Base-by-base conservation (phyloP, 2,113 vertebrate species). In the Phalacrocorax brasilianus region DNA sequence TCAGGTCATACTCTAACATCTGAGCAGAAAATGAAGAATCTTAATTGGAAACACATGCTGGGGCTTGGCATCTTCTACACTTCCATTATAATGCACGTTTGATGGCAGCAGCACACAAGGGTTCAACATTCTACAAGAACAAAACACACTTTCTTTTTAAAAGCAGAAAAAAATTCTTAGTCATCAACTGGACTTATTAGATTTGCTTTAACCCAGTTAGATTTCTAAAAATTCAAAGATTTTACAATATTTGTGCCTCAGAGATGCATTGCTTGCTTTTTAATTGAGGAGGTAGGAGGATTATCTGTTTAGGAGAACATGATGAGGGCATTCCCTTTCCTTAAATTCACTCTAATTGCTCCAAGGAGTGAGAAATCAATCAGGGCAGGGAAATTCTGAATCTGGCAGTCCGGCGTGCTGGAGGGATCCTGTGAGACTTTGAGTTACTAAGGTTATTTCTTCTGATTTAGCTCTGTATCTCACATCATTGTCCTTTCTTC, bases 1-100 rank as follows among this genome's bases (percentile, higher is more conserved):
- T 90, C 49, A 78, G 93, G 93, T 94, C 93, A 86, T 45, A 33
- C 24, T 33, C 30, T 30, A 85, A 85, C 44, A 88, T 89, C 59
- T 84, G 33, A 88, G 83, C 32, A 72, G 76, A 96, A 94, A 92
- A 85, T 59, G 66, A 96, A 85, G 66, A 82, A 68, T 85, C 79
- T 86, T 95, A 91, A 94, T 93, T 91, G 77, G 78, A 89, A 93
- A 67, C 52, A 59, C 80, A 49, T 0, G 6, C 71, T 90, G 93
- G 28, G 79, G 23, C 50, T 32, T 86, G 65, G 73, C 66, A 68
- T 78, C 56, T 65, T 81, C 76, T 61, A 3, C 56, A 23, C 81
- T 93, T 86, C 47, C 38, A 79, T 88, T 52, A 40, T 18, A 55
- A 59, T 49, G 61, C 65, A 82, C 35, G 35, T 83, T 63, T 1